Conservation (phyloP, 2,113 vertebrate species). For the Puma concolor region DNA sequence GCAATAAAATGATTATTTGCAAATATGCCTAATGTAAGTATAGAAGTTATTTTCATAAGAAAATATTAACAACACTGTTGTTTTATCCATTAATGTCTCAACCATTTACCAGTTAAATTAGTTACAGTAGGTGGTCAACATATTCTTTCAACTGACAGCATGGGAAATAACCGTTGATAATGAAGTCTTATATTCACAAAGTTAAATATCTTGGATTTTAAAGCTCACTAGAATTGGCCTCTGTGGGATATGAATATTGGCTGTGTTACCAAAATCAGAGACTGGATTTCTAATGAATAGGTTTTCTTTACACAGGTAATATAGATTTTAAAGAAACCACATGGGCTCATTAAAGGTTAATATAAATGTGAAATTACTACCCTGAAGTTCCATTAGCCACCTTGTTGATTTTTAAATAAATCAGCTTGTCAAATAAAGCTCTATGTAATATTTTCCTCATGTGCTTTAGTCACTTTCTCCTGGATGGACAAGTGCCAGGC, state of each 20-base stretch:
- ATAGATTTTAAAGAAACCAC: slow-evolving; percentile 66
- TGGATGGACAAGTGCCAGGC: slow-evolving; percentile 16
- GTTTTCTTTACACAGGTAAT: slow-evolving; percentile 63
- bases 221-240: slow-evolving; percentile 50
- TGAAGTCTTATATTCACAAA: slow-evolving; percentile 43
- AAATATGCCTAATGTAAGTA: not conserved
- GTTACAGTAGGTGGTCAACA: slow-evolving; percentile 11
- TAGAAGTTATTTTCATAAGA: slow-evolving; percentile 25
- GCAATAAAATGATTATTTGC: slow-evolving; percentile 46
- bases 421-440: slow-evolving; percentile 62
- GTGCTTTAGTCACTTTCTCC: not conserved
- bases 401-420: slow-evolving; percentile 71
- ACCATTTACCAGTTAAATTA: slow-evolving; percentile 42
- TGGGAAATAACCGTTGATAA: slow-evolving; percentile 23
- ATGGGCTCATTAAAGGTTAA: slow-evolving; percentile 67
- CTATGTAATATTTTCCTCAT: slow-evolving; percentile 50
- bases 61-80: slow-evolving; percentile 28
- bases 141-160: slow-evolving; percentile 32
- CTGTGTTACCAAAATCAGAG: slow-evolving; percentile 59
- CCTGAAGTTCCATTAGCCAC: slow-evolving; percentile 42
- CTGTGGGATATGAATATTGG: slow-evolving; percentile 61
- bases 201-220: slow-evolving; percentile 43
- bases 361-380: slow-evolving; percentile 68
- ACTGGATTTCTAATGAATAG: slow-evolving; percentile 64
- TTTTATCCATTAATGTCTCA: slow-evolving; percentile 41